Percentiles rank a stretch among this genome's conserved stretches.
phyloP scores from a whole-genome alignment of 2,797 vertebrate species.

The Carapus acus region DNA sequence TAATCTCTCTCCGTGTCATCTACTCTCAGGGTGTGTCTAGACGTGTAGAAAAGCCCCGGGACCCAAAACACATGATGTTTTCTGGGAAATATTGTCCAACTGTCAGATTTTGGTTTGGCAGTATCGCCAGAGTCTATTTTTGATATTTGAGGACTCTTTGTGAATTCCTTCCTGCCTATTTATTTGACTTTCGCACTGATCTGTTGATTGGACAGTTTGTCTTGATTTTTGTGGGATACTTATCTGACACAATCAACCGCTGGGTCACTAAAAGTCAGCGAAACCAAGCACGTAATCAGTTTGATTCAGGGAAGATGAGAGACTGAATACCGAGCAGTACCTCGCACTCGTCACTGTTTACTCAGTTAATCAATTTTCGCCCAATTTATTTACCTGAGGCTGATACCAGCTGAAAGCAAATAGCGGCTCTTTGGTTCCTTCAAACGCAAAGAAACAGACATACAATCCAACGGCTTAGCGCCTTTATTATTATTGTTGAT shows the following conservation, averaged over 20 bases:
- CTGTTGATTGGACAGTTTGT: background rate
- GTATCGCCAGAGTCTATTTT: conserved; percentile 19
- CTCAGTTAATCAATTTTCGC: background rate
- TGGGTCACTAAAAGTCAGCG: background rate
- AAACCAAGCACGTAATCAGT: conserved; percentile 19
- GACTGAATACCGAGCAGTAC: background rate
- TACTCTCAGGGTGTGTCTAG: conserved; percentile 37
- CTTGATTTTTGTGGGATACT: conserved; percentile 12
- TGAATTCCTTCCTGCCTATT: conserved; percentile 13
- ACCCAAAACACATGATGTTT: conserved; percentile 25
- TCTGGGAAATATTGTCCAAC: conserved; percentile 33
- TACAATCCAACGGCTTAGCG: background rate
- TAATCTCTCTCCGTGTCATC: conserved; percentile 22
- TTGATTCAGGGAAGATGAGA: background rate
- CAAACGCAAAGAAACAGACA: background rate
- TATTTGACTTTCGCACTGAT: conserved; percentile 12
- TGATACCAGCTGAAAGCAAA: conserved; percentile 16
- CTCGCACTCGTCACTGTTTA: conserved; percentile 2
- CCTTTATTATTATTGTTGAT: background rate
- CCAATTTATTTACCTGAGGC: background rate
- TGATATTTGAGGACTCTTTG: conserved; percentile 11
- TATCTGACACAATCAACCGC: conserved; percentile 11
- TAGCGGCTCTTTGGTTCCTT: background rate
- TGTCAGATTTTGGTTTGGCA: conserved; percentile 20
- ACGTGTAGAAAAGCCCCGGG: conserved; percentile 13